Conservation (phyloP, 1,140 invertebrate genomes). For the Trypoxylus dichotomus region DNA sequence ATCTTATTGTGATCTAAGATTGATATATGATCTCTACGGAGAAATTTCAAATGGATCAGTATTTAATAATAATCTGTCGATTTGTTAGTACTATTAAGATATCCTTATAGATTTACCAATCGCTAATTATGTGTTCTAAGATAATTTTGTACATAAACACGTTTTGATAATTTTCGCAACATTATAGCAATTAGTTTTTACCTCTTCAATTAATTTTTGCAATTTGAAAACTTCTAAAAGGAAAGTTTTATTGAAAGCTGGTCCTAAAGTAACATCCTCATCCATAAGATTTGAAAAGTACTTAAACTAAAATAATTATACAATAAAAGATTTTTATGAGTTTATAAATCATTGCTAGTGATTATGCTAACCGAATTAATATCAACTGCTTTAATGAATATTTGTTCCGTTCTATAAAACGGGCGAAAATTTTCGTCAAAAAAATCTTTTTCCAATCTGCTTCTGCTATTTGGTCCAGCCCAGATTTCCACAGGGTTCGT, state of each 20-base stretch:
- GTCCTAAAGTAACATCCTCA: slow-evolving; percentile 57
- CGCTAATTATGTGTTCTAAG: no score
- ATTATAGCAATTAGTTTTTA: slow-evolving; percentile 33
- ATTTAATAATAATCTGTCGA: no score
- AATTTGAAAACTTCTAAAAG: slow-evolving; percentile 66
- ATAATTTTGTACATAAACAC: no score
- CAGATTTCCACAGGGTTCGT: slow-evolving; percentile 89
- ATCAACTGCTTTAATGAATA: slow-evolving; percentile 68
- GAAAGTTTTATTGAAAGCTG: slow-evolving; percentile 71
- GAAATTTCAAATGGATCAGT: no score
- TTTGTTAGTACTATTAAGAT: no score
- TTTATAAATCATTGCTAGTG: not conserved
- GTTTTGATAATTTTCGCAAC: no score
- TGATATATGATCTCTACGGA: no score
- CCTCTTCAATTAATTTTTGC: slow-evolving; percentile 61
- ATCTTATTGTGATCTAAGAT: no score
- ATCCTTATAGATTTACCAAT: no score
- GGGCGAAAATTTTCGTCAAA: slow-evolving; percentile 83
- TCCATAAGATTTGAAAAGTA: slow-evolving; percentile 27
- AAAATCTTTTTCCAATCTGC: slow-evolving; percentile 79
- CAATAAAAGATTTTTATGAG: not conserved
- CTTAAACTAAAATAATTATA: slow-evolving; percentile 18
- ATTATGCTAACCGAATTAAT: slow-evolving; percentile 52
- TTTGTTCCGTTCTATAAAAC: slow-evolving; percentile 89
- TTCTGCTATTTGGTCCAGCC: slow-evolving; percentile 75